phyloP scores from a whole-genome alignment of 2,888 invertebrate genomes.

The Hypomecis atomaria region DNA sequence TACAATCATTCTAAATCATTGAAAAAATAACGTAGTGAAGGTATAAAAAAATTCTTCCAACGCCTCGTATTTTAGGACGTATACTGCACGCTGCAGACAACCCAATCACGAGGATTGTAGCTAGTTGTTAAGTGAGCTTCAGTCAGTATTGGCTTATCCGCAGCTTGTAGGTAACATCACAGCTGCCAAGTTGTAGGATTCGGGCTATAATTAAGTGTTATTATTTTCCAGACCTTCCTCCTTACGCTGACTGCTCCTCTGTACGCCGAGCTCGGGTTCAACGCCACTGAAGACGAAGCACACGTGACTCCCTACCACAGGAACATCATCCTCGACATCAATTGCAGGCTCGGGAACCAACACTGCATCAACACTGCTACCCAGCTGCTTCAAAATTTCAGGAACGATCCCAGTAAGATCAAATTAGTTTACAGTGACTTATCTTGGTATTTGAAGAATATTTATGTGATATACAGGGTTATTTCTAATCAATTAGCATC shows the following conservation, averaged over 20 bases:
- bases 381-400: conserved; percentile 60
- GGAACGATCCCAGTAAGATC: conserved; percentile 65
- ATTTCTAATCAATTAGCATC: no score
- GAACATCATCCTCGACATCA: conserved; percentile 69
- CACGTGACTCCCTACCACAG: conserved; percentile 74
- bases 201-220: neutral
- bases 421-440: neutral
- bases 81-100: no score
- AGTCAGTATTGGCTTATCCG: no score
- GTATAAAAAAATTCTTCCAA: no score
- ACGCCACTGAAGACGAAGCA: conserved; percentile 52
- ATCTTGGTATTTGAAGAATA: neutral
- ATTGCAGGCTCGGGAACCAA: conserved; percentile 70
- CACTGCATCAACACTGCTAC: conserved; percentile 63
- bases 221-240: conserved; percentile 57
- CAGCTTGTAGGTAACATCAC: no score
- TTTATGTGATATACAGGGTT: neutral
- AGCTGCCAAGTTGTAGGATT: no score
- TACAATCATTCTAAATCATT: no score
- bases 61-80: no score
- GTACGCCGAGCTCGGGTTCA: conserved; percentile 68
- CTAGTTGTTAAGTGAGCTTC: no score
- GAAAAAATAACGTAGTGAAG: no score
- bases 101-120: no score
- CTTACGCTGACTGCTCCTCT: conserved; percentile 66